These are phyloP conservation scores for Palythoa caribaeorum DNA, from an alignment of 92 coral and sea anemone genomes.

Conservation along the genomic window DNA sequence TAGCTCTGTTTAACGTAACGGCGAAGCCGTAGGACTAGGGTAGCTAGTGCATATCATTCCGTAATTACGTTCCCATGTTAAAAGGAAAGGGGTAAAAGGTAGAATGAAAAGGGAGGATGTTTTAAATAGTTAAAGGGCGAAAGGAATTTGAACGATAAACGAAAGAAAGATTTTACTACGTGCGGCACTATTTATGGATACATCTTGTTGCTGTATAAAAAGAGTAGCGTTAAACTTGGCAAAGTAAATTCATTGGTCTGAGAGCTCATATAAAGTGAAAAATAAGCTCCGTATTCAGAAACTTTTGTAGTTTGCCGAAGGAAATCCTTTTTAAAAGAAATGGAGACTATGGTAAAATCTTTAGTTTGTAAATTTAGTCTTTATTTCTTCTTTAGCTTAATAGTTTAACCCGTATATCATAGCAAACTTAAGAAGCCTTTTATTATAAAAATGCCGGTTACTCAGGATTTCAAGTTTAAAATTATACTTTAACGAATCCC, in stretches of 20 bases:
- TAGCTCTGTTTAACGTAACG: neutral
- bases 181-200: neutral
- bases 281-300: too few species aligned
- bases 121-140: conserved; percentile 2
- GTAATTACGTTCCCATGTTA: neutral
- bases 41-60: neutral
- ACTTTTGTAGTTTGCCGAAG: too few species aligned
- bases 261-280: too few species aligned
- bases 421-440: neutral
- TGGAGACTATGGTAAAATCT: neutral
- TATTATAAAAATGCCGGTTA: neutral
- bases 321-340: neutral
- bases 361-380: neutral
- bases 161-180: neutral
- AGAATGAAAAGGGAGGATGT: neutral
- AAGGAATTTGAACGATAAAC: conserved; percentile 7
- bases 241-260: neutral
- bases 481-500: too few species aligned
- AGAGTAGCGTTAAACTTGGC: neutral
- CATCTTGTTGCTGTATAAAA: neutral
- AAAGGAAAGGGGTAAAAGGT: neutral
- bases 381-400: too few species aligned
- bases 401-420: neutral
- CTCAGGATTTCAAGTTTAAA: too few species aligned
- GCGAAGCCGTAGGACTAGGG: neutral